A percentile compares a stretch with the other conserved stretches of the same genome.
phyloP scores from a whole-genome alignment of 2,113 vertebrate genomes.

The Elanoides forficatus region DNA sequence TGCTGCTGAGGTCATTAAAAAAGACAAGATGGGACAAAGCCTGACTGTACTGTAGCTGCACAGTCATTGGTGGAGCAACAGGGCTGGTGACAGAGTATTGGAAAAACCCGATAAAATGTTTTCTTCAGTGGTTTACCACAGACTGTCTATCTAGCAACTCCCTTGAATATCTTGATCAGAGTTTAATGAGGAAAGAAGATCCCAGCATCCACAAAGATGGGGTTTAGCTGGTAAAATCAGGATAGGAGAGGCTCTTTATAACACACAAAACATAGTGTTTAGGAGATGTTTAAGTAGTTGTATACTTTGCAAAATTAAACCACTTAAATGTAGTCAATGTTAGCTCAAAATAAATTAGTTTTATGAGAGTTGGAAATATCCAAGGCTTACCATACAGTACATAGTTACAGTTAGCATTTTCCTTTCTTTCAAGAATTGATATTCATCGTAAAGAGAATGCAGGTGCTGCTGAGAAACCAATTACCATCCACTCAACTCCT shows the following conservation, averaged over 20 bases:
- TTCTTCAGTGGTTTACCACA: background rate
- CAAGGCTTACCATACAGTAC: background rate
- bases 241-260: background rate
- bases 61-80: rapidly evolving
- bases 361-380: background rate
- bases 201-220: background rate
- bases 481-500: slow-evolving; percentile 95
- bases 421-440: slow-evolving; percentile 83
- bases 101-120: background rate
- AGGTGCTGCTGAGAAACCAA: slow-evolving; percentile 95
- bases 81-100: background rate
- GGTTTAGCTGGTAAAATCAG: background rate
- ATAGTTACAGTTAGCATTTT: background rate
- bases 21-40: background rate
- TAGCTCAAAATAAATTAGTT: background rate
- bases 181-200: background rate
- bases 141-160: background rate
- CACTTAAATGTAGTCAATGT: background rate
- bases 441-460: slow-evolving; percentile 98
- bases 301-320: background rate
- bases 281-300: background rate
- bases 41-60: background rate
- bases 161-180: background rate
- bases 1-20: background rate
- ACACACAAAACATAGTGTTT: background rate